Conservation (phyloP, 2,888 invertebrate species). For the Oscheius sp. region DNA sequence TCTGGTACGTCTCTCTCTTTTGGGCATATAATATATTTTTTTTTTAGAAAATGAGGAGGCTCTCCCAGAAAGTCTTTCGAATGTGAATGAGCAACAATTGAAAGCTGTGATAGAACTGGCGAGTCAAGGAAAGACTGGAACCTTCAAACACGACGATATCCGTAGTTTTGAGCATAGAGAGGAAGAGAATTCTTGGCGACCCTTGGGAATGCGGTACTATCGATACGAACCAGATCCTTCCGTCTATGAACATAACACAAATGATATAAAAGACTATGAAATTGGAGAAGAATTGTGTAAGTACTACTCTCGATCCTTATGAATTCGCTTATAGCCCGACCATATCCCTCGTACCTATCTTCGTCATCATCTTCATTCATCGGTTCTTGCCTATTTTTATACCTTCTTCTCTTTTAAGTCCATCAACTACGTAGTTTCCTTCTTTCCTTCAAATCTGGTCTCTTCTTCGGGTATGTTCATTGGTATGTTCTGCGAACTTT, state of each 20-base stretch:
- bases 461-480: conserved; percentile 6
- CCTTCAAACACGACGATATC: conserved; percentile 4
- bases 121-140: conserved; percentile 5
- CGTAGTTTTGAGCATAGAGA: not conserved
- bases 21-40: too few relatives aligned
- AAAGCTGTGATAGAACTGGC: conserved; percentile 1
- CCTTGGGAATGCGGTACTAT: not conserved
- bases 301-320: not conserved
- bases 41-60: not conserved
- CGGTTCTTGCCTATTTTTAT: not conserved
- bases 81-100: conserved; percentile 9
- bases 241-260: not conserved
- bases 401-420: not conserved
- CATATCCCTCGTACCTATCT: conserved; percentile 16
- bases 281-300: conserved; percentile 6
- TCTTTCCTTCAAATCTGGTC: conserved; percentile 10
- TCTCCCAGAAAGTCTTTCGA: not conserved
- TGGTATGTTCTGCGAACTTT: conserved; percentile 2
- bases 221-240: conserved; percentile 3
- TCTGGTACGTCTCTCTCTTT: too few relatives aligned
- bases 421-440: not conserved
- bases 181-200: not conserved
- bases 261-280: conserved; percentile 2
- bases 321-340: not conserved
- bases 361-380: not conserved